These are phyloP conservation scores for Rhopalosiphum nymphaeae DNA, from an alignment of 2,888 invertebrate genomes.

Conservation along the genomic window DNA sequence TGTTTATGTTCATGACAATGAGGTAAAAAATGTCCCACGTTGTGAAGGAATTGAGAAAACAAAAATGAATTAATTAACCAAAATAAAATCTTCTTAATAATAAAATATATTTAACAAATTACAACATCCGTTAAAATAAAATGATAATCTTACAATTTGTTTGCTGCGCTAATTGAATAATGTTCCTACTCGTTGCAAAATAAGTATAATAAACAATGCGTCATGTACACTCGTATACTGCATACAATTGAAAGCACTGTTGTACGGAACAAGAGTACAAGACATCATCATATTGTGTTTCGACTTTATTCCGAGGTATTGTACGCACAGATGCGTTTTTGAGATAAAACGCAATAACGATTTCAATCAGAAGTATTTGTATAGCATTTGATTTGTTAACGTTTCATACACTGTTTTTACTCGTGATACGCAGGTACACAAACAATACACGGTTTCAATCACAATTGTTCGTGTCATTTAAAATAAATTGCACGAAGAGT, in stretches of 20 bases:
- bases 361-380: constrained; percentile 13
- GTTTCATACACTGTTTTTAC: constrained; percentile 3
- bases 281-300: constrained; percentile 13
- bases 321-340: constrained; percentile 9
- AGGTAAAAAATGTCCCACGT: background rate
- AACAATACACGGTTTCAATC: background rate
- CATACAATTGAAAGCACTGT: background rate
- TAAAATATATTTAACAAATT: background rate
- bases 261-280: background rate
- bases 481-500: background rate
- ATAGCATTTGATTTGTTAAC: constrained; percentile 17
- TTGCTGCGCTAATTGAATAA: background rate
- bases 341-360: constrained; percentile 9
- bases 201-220: background rate
- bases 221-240: background rate
- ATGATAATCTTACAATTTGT: background rate
- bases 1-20: background rate
- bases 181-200: background rate
- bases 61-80: background rate
- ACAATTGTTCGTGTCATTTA: background rate
- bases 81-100: background rate
- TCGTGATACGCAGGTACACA: background rate
- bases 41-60: background rate
- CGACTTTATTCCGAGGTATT: background rate
- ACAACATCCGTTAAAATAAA: background rate